These are phyloP conservation scores for Pelecanoides urinatrix DNA, from an alignment of 2,113 vertebrate species.

Conservation along the genomic window DNA sequence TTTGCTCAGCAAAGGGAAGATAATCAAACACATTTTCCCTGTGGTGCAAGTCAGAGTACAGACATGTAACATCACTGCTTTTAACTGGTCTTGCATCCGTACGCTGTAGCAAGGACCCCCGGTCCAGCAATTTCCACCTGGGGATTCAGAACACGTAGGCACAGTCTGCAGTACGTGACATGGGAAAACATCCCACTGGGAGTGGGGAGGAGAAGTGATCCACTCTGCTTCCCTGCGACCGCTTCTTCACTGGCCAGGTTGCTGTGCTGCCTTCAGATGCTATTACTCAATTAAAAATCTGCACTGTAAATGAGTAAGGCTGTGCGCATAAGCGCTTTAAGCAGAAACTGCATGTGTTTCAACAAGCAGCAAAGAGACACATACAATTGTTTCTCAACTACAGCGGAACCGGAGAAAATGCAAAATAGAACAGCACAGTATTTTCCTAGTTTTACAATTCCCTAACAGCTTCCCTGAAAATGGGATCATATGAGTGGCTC, in stretches of 20 bases:
- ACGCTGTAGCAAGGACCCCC: accelerated
- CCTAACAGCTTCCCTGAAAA: not conserved
- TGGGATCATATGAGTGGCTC: accelerated
- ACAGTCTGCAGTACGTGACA: not conserved
- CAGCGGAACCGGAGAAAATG: not conserved
- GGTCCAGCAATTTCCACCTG: not conserved
- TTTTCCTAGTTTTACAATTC: not conserved
- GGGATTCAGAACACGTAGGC: not conserved
- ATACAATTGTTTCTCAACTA: not conserved
- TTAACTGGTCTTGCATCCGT: not conserved
- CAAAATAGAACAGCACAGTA: not conserved
- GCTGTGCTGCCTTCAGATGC: not conserved
- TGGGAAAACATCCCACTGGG: not conserved
- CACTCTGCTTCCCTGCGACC: not conserved
- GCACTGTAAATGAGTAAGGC: not conserved
- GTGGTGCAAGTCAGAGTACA: not conserved
- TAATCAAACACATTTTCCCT: not conserved
- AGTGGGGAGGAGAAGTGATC: not conserved
- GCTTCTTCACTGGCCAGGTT: not conserved
- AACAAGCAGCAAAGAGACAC: not conserved
- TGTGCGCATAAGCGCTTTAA: not conserved
- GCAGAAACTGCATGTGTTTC: not conserved
- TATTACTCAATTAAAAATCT: not conserved
- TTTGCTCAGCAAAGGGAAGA: not conserved
- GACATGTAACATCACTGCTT: not conserved